Base-by-base conservation (phyloP, 1,140 invertebrate genomes). In the Cotesia typhae region DNA sequence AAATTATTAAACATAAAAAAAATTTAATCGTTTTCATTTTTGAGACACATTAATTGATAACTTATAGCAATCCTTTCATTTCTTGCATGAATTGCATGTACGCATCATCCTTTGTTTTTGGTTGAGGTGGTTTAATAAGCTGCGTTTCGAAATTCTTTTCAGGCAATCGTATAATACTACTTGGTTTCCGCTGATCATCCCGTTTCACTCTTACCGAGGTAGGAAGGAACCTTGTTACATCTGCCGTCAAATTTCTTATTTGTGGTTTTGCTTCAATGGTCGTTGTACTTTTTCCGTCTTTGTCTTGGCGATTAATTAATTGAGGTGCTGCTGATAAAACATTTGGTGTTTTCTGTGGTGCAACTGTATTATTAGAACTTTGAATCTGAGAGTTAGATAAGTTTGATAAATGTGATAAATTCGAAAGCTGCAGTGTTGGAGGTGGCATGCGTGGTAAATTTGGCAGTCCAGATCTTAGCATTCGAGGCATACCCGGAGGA, bases 11-110 rank as follows among this genome's bases (percentile, higher is more conserved):
- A 28, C 28, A 28, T 47, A 47, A 47, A 47, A 47, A 9, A 47
- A 5, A 47, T 9, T 47, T 47, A 9, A 9, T 47, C 10, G 6
- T 10, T 47, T 47, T 47, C 41, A 47, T 47, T 47, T 47, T 9
- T 47, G 10, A 47, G 10, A 6, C 6, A 9, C 10, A 47, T 47
- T 47, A 10, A n/a, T 36, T n/a, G 12, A n/a, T 35, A 59, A 61
- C 63, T 84, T 82, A 98, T 80, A 98, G 89, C 35, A 98, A 87
- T 53, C 93, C 95, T 86, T 98, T 92, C 96, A 99, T 98, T 89
- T 99, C 97, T 85, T 94, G 93, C 96, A 99, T 98, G 84, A 99
- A 99, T 82, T 97, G 95, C 87, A 96, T 93, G 81, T 99, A 99
- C 47, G 97, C 97, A 83, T 99, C 97, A 82, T 99, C 97, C 84